These are phyloP conservation scores for Xyrauchen texanus DNA, from an alignment of 2,113 vertebrate genomes.

Conservation along the genomic window DNA sequence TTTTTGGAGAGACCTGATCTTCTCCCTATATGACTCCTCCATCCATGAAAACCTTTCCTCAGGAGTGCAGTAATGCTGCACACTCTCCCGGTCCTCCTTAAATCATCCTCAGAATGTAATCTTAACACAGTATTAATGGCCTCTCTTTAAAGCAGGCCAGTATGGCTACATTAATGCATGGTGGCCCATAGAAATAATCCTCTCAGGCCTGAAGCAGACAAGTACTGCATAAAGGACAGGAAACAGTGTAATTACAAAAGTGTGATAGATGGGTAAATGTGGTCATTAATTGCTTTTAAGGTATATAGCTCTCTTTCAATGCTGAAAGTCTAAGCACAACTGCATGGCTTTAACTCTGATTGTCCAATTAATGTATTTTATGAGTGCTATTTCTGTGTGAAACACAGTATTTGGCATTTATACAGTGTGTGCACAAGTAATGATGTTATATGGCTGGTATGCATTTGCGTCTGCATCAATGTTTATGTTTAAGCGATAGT, in stretches of 20 bases:
- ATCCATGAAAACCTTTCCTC: slow-evolving; percentile 23
- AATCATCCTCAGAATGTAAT: slow-evolving; percentile 41
- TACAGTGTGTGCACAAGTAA: not conserved
- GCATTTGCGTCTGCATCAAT: not conserved
- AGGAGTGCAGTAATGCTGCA: not conserved
- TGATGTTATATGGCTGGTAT: not conserved
- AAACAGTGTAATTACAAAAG: not conserved
- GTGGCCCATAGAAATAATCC: slow-evolving; percentile 16
- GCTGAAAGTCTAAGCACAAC: not conserved
- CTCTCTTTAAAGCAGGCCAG: slow-evolving; percentile 30
- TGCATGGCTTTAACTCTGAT: not conserved
- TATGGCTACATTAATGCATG: slow-evolving; percentile 17
- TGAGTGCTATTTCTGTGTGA: not conserved
- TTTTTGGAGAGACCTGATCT: slow-evolving; percentile 24
- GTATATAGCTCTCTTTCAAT: not conserved
- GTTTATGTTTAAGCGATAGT: slow-evolving; percentile 1
- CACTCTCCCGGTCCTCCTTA: slow-evolving; percentile 10
- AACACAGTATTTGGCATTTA: not conserved
- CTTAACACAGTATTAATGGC: slow-evolving; percentile 39
- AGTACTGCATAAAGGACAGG: not conserved
- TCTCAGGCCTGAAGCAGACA: not conserved
- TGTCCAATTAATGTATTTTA: not conserved
- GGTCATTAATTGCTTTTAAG: not conserved
- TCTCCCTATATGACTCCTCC: slow-evolving; percentile 10
- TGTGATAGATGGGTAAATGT: not conserved